These are phyloP conservation scores for Drosophila stalkeri DNA, from an alignment of 2,888 invertebrate genomes.

Conservation along the genomic window DNA sequence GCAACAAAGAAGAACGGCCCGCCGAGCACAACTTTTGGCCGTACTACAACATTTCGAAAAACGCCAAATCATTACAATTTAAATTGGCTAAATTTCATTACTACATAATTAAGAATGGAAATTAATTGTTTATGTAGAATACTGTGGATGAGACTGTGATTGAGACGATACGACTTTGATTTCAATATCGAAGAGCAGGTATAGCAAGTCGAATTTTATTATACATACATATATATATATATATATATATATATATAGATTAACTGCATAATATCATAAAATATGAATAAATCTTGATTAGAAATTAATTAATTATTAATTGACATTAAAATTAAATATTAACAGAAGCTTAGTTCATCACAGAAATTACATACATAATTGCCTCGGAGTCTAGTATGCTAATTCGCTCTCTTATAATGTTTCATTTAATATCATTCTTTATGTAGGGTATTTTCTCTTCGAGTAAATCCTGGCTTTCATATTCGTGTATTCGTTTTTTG, in stretches of 20 bases:
- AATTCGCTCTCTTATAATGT: too few relatives aligned
- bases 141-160: neutral
- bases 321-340: too few relatives aligned
- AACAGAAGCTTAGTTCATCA: too few relatives aligned
- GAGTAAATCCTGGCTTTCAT: neutral
- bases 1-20: slow-evolving; percentile 38
- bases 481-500: slow-evolving; percentile 48
- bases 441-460: slow-evolving; percentile 1
- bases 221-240: neutral
- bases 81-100: slow-evolving; percentile 55
- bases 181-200: neutral
- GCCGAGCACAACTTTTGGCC: slow-evolving; percentile 37
- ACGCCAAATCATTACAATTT: slow-evolving; percentile 79
- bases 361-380: too few relatives aligned
- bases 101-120: slow-evolving; percentile 36
- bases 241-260: neutral
- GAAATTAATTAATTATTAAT: too few relatives aligned
- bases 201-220: neutral
- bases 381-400: too few relatives aligned
- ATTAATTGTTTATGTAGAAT: slow-evolving; percentile 50
- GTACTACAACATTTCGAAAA: slow-evolving; percentile 60
- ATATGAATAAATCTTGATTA: neutral
- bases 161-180: neutral
- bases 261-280: neutral
- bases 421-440: neutral